Conservation (phyloP, 2,113 vertebrate species). For the Butorides virescens region DNA sequence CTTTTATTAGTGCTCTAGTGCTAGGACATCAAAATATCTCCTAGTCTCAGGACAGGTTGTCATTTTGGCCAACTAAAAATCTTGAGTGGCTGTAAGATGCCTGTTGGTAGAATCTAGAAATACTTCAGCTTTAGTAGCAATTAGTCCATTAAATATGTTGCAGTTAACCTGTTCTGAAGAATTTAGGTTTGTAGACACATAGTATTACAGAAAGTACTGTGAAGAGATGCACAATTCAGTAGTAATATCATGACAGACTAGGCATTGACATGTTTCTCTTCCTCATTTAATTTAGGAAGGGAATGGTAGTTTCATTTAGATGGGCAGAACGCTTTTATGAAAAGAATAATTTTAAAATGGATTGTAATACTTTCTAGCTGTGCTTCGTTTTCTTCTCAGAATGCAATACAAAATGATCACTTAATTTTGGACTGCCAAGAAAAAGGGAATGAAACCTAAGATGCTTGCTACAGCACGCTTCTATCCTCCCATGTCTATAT, state of each 20-base stretch:
- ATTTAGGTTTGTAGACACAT: background rate
- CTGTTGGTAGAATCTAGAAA: background rate
- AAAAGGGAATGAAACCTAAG: background rate
- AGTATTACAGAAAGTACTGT: background rate
- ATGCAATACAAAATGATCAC: background rate
- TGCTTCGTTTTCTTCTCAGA: background rate
- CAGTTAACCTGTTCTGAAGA: background rate
- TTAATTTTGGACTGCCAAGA: background rate
- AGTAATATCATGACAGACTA: background rate
- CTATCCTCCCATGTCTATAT: background rate
- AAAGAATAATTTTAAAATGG: background rate
- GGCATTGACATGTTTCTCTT: background rate
- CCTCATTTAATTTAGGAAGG: background rate
- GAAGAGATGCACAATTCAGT: background rate
- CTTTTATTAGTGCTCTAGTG: background rate
- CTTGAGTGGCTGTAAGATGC: background rate
- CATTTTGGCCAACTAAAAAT: background rate
- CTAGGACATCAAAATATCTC: background rate
- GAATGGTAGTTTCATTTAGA: background rate
- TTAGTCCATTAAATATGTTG: background rate
- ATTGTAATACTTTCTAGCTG: background rate
- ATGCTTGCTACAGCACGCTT: background rate
- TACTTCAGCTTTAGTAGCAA: background rate
- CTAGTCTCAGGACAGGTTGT: background rate
- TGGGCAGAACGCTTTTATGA: background rate